These are phyloP conservation scores for Siphamia tubifer DNA, from an alignment of 2,113 vertebrate species.

Conservation along the genomic window DNA sequence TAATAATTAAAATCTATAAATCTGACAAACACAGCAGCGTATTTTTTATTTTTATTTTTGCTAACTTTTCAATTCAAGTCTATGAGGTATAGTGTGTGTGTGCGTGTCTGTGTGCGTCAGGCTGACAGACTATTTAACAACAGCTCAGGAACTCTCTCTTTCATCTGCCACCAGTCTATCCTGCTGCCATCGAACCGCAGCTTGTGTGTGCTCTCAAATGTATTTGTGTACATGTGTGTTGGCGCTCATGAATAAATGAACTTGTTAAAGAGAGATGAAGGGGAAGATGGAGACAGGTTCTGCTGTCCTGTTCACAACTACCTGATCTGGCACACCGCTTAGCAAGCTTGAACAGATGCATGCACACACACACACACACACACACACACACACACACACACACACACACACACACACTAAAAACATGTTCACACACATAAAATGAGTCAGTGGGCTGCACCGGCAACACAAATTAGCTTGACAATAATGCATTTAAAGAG, in stretches of 20 bases:
- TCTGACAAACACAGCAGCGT: constrained; percentile 61
- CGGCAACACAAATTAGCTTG: neutral
- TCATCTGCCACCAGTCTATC: constrained; percentile 65
- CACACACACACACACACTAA: neutral
- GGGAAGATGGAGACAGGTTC: constrained; percentile 62
- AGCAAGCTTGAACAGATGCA: constrained; percentile 39
- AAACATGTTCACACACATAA: neutral
- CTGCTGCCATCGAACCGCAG: constrained; percentile 46
- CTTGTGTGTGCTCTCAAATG: constrained; percentile 10
- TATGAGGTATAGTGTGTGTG: neutral
- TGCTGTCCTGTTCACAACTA: constrained; percentile 71
- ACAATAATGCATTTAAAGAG: constrained; percentile 17
- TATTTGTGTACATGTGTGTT: constrained; percentile 15
- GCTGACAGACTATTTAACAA: constrained; percentile 63
- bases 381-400: constrained; percentile 12
- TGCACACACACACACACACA: neutral
- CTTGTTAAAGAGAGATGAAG: constrained; percentile 75
- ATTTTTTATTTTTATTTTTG: constrained; percentile 17
- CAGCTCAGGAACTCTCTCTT: constrained; percentile 68
- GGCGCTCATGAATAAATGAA: constrained; percentile 71
- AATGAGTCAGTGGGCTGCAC: neutral
- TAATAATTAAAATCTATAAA: constrained; percentile 72
- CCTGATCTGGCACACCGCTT: constrained; percentile 55
- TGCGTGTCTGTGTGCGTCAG: constrained; percentile 5
- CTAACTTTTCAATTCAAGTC: constrained; percentile 9